Conservation (phyloP, 2,797 vertebrate genomes). For the Pampus argenteus region DNA sequence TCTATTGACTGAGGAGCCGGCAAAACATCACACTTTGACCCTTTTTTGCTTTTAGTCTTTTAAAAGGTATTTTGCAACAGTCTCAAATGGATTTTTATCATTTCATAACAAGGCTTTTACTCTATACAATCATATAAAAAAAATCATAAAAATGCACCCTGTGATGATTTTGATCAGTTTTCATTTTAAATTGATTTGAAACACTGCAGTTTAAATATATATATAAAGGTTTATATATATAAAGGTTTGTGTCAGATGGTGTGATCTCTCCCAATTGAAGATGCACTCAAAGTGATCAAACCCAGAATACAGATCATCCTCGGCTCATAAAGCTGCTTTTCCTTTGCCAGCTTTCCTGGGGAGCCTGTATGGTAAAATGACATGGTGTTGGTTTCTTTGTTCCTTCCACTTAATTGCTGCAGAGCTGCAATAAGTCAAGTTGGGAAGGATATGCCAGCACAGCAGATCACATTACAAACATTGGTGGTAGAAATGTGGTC, state of each 20-base stretch:
- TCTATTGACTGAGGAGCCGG: constrained; percentile 30
- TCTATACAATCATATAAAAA: constrained; percentile 19
- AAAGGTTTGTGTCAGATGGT: constrained; percentile 44
- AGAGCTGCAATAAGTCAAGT: constrained; percentile 57
- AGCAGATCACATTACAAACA: constrained; percentile 62
- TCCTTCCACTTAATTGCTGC: constrained; percentile 72
- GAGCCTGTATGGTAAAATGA: constrained; percentile 61
- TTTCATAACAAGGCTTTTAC: constrained; percentile 31
- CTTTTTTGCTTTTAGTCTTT: constrained; percentile 43
- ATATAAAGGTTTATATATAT: too few species aligned
- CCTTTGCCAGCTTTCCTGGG: constrained; percentile 57
- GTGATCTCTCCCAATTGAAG: constrained; percentile 47
- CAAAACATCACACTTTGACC: constrained; percentile 38
- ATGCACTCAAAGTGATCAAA: constrained; percentile 47
- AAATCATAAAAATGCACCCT: constrained; percentile 26
- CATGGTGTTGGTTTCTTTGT: constrained; percentile 68
- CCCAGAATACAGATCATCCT: constrained; percentile 46
- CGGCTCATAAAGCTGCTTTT: constrained; percentile 62
- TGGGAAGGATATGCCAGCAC: constrained; percentile 36
- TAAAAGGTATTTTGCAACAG: constrained; percentile 34
- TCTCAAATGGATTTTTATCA: constrained; percentile 30
- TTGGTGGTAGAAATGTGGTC: constrained; percentile 35
- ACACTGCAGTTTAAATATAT: too few species aligned
- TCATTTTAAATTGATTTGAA: constrained; percentile 65
- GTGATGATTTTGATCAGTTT: constrained; percentile 26